These are phyloP conservation scores for Numenius arquata DNA, from an alignment of 2,113 vertebrate species.

Conservation along the genomic window DNA sequence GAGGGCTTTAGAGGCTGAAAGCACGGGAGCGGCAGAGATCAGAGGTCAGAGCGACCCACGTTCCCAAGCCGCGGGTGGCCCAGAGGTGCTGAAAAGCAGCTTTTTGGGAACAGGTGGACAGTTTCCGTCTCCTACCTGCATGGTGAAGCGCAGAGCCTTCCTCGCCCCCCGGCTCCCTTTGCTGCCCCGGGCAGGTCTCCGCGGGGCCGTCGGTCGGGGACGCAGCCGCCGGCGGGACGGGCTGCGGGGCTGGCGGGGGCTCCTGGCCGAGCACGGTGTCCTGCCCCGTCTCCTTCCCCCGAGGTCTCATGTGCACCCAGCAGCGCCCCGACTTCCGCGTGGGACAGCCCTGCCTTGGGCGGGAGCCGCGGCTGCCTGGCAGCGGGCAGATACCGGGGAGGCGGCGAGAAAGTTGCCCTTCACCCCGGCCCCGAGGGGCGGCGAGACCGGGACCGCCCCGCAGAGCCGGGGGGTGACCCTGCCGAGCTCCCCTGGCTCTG, in stretches of 20 bases:
- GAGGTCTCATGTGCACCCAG: background rate
- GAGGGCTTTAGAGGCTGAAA: background rate
- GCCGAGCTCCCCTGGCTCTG: background rate
- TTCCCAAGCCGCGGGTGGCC: background rate
- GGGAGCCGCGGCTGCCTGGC: slow-evolving; percentile 31
- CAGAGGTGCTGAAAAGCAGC: background rate
- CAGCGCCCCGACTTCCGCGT: slow-evolving; percentile 46
- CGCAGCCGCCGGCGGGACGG: rapidly evolving
- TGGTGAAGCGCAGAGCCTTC: background rate
- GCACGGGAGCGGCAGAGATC: rapidly evolving
- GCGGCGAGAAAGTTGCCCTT: background rate
- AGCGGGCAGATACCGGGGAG: background rate
- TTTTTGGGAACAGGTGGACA: rapidly evolving
- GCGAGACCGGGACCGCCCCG: background rate
- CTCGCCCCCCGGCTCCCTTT: background rate
- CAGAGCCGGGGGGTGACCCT: background rate
- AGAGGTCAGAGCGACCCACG: rapidly evolving
- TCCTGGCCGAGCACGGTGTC: background rate
- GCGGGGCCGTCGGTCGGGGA: too few relatives aligned
- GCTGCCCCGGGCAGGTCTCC: background rate
- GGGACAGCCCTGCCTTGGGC: background rate
- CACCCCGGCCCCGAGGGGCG: slow-evolving; percentile 9
- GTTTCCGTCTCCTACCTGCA: slow-evolving; percentile 64
- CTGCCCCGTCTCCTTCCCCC: background rate
- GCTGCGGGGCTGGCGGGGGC: background rate